Evolutionary conservation across 2,797 vertebrate genomes (phyloP), one percentile per base, ranked within the genome.

Genomic region (Microctenopoma stevenorrisi): DNA sequence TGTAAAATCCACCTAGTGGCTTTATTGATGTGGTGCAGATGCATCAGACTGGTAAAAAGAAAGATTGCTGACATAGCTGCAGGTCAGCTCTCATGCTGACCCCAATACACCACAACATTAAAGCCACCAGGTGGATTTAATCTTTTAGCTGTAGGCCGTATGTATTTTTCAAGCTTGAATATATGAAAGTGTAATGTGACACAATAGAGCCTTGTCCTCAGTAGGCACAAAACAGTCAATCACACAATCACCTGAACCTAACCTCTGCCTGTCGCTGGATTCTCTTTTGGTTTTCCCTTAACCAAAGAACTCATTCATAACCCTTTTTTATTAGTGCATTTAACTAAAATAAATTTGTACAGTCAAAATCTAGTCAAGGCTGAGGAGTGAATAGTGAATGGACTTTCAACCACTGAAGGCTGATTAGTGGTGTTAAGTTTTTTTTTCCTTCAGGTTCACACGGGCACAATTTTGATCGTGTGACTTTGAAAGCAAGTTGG

Each of bases 351-450:
- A 65, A 47, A 68, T 53, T 52, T 57, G 18, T 37, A 56, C 69
- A 37, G 10, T 38, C 11, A 65, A 86, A 73, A 61, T 80, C 76
- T 78, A 76, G 84, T 82, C 59, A 62, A 61, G 52, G 48, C 37
- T 47, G 40, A 52, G 58, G 65, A 50, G 52, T 49, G 70, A 81
- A 81, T 42, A 73, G 38, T 62, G 57, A 64, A 59, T 10, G 40
- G 15, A 78, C 0, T 0, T 50, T 26, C 3, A 55, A 18, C 48
- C 28, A 12, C 28, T 47, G 35, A 63, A 35, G 38, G 61, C 83
- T 62, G 62, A 56, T 35, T 64, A 79, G 68, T 53, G 58, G 12
- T 46, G 40, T 56, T 49, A 51, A 57, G 51, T 72, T 42, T 63
- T 75, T 76, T 40, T 43, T 55, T 13, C 44, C 25, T 68, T 53